Conservation (phyloP, 2,797 vertebrate species). For the Takifugu rubripes region DNA sequence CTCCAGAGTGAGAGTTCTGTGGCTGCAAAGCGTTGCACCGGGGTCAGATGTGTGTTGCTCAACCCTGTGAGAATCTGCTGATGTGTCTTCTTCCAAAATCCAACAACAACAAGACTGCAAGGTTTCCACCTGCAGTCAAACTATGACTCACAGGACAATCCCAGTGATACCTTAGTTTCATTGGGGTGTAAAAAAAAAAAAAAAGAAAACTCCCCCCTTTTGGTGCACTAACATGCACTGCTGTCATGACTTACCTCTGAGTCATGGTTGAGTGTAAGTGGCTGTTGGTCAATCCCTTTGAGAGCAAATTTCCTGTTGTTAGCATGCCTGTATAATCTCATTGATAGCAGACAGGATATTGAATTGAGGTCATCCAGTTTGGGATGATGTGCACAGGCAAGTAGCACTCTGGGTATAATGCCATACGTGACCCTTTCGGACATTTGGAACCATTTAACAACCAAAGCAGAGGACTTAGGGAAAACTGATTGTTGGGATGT, state of each 20-base stretch:
- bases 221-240: constrained; percentile 12
- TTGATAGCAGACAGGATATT: constrained; percentile 69
- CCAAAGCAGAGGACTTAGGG: not conserved
- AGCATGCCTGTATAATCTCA: constrained; percentile 59
- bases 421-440: constrained; percentile 15
- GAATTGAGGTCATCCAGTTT: constrained; percentile 52
- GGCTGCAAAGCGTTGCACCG: constrained; percentile 14
- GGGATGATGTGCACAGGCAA: constrained; percentile 16
- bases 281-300: constrained; percentile 50
- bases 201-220: constrained; percentile 13
- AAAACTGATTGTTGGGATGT: constrained; percentile 1
- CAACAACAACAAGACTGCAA: constrained; percentile 39
- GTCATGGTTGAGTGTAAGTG: constrained; percentile 51
- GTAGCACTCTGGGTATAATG: not conserved
- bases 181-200: constrained; percentile 11
- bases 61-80: constrained; percentile 53
- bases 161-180: constrained; percentile 26
- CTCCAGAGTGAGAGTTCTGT: constrained; percentile 10
- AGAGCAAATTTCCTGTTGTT: constrained; percentile 69
- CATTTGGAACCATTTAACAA: constrained; percentile 35
- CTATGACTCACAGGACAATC: constrained; percentile 39
- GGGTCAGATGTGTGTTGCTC: constrained; percentile 46
- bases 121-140: constrained; percentile 1
- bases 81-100: constrained; percentile 41
- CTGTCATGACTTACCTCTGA: constrained; percentile 51